Base-by-base conservation (phyloP, 1,140 invertebrate species). In the Drosophila chauvacae region DNA sequence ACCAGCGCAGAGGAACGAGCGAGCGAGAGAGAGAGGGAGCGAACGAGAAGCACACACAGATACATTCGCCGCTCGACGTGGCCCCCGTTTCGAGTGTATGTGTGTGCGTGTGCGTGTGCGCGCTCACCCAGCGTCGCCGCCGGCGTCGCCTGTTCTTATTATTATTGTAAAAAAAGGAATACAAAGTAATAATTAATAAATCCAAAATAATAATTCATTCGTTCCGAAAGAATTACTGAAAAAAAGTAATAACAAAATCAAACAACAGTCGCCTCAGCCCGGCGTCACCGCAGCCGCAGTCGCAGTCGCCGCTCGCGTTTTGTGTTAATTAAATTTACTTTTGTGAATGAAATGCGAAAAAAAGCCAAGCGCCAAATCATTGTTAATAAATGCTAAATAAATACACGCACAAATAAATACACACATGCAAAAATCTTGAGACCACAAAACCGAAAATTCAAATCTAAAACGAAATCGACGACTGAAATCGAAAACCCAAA, bases 311-410 rank as follows among this genome's bases (percentile, higher is more conserved):
- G 53, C 10, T 55, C 18, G 35, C 53, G 53, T 86, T 80, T 85
- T 90, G 85, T 90, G 85, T 90, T 90, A 90, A 90, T 90, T 90
- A 81, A 90, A 90, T 90, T 90, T 90, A 90, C 85, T 90, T 90
- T 90, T 90, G 85, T 90, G 85, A 90, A 90, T 90, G 85, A 90
- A 90, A 88, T 88, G 85, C 85, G 85, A 88, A 88, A 90, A 88
- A 88, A 84, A 90, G 81, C 71, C 90, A 90, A 90, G 85, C 85
- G 85, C 84, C 74, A 88, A 90, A 80, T 85, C 76, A 74, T 85
- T 90, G 78, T 90, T 85, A 90, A 85, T 90, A 85, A 90, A 90
- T 90, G 85, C 85, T 88, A 90, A 90, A 90, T 90, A 85, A 88
- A 85, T 30, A 75, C 35, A 83, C 45, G 68, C 55, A 77, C 53